Percentiles rank a stretch among this genome's conserved stretches.
phyloP scores from a whole-genome alignment of 2,113 vertebrate species.

The Chionodraco myersi region DNA sequence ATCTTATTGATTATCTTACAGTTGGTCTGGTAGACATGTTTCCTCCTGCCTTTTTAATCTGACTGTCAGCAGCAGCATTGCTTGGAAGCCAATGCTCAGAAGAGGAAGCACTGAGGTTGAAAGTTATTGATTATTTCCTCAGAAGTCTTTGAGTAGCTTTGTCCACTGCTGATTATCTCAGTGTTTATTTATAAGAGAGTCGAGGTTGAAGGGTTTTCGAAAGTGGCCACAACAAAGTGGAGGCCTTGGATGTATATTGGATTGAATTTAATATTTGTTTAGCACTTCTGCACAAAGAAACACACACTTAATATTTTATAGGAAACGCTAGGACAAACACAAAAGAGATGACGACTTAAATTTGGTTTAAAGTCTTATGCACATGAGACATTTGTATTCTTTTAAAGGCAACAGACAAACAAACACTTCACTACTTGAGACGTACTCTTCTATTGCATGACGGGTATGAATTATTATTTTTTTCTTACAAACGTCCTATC shows the following conservation, averaged over 20 bases:
- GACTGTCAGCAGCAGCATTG: background rate
- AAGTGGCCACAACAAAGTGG: background rate
- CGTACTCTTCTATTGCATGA: background rate
- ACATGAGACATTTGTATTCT: background rate
- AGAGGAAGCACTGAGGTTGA: constrained; percentile 16
- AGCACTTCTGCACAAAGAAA: background rate
- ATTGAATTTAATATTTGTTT: background rate
- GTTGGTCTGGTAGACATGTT: background rate
- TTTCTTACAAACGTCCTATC: too few species aligned
- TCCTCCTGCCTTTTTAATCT: background rate
- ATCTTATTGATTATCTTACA: background rate
- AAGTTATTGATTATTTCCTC: constrained; percentile 40
- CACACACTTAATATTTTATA: background rate
- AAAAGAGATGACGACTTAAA: background rate
- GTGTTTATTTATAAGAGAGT: constrained; percentile 2
- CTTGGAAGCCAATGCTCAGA: constrained; percentile 6
- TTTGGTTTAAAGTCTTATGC: background rate
- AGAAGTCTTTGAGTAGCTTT: constrained; percentile 11
- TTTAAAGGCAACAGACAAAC: background rate
- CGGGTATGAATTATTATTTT: too few species aligned
- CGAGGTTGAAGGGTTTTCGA: background rate
- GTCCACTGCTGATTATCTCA: constrained; percentile 9
- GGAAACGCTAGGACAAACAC: background rate
- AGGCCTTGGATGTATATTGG: background rate
- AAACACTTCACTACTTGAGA: too few species aligned